Evolutionary conservation across 2,888 invertebrate species (phyloP).

Genomic region (Dorcus hopei): DNA sequence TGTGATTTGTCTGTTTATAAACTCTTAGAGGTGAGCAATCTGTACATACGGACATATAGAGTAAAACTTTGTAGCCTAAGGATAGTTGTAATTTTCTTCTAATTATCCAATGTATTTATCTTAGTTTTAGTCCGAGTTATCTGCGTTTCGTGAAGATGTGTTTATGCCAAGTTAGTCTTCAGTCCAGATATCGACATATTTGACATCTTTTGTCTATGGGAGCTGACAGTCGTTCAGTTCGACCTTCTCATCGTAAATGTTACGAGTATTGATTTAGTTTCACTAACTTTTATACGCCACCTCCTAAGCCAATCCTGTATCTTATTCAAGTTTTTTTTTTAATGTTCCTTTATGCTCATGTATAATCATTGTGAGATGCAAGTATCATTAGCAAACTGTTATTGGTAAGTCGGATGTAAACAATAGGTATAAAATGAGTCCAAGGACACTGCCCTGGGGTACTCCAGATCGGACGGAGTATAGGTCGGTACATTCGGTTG

Average conservation of each 20-base stretch:
- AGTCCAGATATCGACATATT: background rate
- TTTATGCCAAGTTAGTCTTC: background rate
- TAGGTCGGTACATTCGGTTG: background rate
- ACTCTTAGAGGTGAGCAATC: too few species aligned
- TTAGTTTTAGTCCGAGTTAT: background rate
- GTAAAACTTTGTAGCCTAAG: too few species aligned
- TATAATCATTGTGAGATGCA: background rate
- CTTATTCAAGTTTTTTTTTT: too few species aligned
- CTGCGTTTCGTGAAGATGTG: background rate
- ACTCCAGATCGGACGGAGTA: constrained; percentile 4
- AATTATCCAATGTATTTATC: too few species aligned
- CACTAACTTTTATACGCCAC: too few species aligned
- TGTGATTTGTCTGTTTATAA: too few species aligned
- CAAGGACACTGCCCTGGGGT: constrained; percentile 21
- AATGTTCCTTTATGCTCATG: background rate
- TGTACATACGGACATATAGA: too few species aligned
- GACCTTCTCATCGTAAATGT: background rate
- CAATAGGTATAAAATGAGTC: constrained; percentile 19
- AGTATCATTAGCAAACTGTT: constrained; percentile 22
- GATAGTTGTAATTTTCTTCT: too few species aligned
- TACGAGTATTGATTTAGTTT: too few species aligned
- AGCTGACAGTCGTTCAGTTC: background rate
- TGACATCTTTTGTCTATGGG: background rate
- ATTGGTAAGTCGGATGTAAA: too few species aligned
- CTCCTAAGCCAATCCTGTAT: background rate